Conservation (phyloP, 2,113 vertebrate genomes). For the Rousettus leschenaultii region DNA sequence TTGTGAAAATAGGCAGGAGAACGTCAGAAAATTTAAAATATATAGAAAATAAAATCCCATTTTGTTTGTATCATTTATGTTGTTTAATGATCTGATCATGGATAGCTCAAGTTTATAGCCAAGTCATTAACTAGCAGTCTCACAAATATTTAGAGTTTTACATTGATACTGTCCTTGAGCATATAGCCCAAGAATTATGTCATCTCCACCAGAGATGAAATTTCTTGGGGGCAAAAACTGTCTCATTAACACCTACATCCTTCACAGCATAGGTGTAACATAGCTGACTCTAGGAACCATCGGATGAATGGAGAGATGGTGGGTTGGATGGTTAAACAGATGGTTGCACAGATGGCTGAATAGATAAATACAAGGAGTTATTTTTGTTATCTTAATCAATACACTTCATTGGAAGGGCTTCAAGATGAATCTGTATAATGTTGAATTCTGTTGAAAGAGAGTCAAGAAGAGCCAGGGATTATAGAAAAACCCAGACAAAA, state of each 20-base stretch:
- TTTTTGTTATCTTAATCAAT: constrained; percentile 33
- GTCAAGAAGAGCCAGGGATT: not conserved
- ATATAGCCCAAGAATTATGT: not conserved
- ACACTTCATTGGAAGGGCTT: not conserved
- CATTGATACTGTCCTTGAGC: not conserved
- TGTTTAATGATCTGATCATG: not conserved
- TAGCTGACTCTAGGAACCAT: not conserved
- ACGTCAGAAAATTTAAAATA: not conserved
- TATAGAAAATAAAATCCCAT: not conserved
- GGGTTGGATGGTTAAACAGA: not conserved
- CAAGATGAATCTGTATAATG: not conserved
- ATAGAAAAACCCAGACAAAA: constrained; percentile 10
- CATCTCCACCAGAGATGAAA: not conserved
- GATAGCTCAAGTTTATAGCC: not conserved
- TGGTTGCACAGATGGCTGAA: not conserved
- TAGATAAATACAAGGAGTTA: not conserved
- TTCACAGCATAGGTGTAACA: not conserved
- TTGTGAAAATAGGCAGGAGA: not conserved
- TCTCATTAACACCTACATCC: constrained; percentile 36
- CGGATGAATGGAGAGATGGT: not conserved
- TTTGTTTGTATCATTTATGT: not conserved
- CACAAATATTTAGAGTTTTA: not conserved
- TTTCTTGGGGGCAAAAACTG: not conserved
- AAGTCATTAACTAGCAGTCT: not conserved
- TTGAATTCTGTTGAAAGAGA: not conserved